A percentile compares a stretch with the other conserved stretches of the same genome.
These are phyloP conservation scores for Lytechinus variegatus DNA, from an alignment of 35 echinoderm and acorn worm species.

Conservation along the genomic window DNA sequence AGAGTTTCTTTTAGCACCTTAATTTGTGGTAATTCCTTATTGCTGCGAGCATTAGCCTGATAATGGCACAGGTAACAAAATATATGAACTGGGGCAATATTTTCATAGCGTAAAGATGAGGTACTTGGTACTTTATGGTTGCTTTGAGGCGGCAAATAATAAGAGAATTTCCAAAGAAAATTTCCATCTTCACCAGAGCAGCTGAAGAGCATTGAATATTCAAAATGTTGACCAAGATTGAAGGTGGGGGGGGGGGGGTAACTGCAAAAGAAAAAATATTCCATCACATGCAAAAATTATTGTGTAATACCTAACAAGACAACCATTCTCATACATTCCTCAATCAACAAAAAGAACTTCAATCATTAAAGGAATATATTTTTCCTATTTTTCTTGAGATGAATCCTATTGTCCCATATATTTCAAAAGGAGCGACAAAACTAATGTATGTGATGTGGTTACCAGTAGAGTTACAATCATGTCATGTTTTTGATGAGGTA, in stretches of 20 bases:
- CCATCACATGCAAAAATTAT: neutral
- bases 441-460: no score
- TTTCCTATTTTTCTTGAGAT: no score
- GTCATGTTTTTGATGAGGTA: no score
- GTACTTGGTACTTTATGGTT: conserved; percentile 32
- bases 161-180: neutral
- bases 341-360: no score
- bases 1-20: conserved; percentile 12
- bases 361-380: no score
- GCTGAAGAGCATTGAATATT: neutral
- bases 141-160: neutral
- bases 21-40: conserved; percentile 27
- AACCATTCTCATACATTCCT: neutral
- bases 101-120: conserved; percentile 20
- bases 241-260: neutral
- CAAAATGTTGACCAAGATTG: neutral
- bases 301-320: neutral
- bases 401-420: no score
- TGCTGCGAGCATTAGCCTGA: conserved; percentile 38
- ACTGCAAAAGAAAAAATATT: neutral
- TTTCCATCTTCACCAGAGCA: neutral
- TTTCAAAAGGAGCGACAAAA: no score
- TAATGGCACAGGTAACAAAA: conserved; percentile 43
- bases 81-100: conserved; percentile 45
- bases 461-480: no score